Evolutionary conservation across 2,888 invertebrate genomes (phyloP).

Genomic region (Cephus spinipes): DNA sequence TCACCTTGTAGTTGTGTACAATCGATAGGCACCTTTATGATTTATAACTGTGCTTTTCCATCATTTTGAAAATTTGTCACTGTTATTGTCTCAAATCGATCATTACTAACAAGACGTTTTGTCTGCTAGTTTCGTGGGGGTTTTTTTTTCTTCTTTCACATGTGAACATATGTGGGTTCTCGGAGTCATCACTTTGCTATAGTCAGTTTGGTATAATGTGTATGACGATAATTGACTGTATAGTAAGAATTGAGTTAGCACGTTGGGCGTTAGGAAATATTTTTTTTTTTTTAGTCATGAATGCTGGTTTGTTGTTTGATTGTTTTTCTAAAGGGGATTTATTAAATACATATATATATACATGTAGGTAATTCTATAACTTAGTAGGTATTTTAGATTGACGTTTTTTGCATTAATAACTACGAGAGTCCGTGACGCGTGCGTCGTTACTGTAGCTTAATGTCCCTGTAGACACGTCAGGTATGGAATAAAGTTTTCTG

Average conservation of each 20-base stretch:
- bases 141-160: neutral
- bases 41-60: neutral
- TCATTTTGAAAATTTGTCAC: slow-evolving; percentile 13
- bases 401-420: neutral
- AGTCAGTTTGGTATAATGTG: neutral
- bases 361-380: neutral
- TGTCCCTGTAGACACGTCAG: slow-evolving; percentile 36
- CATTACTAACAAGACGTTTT: neutral
- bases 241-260: neutral
- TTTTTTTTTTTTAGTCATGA: neutral
- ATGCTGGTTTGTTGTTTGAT: neutral
- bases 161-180: neutral
- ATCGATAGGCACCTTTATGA: neutral
- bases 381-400: neutral
- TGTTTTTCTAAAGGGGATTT: no score
- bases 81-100: slow-evolving; percentile 7
- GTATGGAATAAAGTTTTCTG: slow-evolving; percentile 31
- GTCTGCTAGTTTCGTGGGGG: neutral
- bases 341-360: neutral
- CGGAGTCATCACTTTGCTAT: neutral
- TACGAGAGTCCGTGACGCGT: neutral
- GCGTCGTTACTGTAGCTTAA: neutral
- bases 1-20: neutral
- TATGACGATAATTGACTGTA: neutral
- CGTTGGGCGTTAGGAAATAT: neutral